Conservation (phyloP, 2,797 vertebrate genomes). For the Borostomias antarcticus region DNA sequence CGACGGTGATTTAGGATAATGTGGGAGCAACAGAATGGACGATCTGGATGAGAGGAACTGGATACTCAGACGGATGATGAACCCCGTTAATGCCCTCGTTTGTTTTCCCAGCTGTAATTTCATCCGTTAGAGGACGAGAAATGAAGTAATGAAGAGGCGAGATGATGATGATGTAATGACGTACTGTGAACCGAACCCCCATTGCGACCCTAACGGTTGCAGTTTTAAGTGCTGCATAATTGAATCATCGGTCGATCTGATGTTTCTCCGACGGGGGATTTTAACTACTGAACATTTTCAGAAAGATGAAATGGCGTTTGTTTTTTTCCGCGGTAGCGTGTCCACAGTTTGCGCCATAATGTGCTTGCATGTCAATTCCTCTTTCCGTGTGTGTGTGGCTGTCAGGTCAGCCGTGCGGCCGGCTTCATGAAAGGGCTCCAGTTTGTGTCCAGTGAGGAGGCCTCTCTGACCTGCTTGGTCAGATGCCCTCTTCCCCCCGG, state of each 20-base stretch:
- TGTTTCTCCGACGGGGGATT: not conserved
- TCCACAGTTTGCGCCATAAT: not conserved
- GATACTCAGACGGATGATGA: too few relatives aligned
- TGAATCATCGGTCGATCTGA: constrained; percentile 4
- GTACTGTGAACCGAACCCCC: not conserved
- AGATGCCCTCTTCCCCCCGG: constrained; percentile 32
- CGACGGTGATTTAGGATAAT: too few relatives aligned
- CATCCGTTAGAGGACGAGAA: too few relatives aligned
- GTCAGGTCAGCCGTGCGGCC: too few relatives aligned
- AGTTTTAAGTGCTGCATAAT: constrained; percentile 10
- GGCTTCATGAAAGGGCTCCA: constrained; percentile 13
- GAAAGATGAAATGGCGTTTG: not conserved
- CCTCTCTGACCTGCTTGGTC: constrained; percentile 28
- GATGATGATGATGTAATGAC: too few relatives aligned
- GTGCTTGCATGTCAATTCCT: not conserved
- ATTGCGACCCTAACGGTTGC: not conserved
- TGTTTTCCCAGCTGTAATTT: too few relatives aligned
- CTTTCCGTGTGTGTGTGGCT: not conserved
- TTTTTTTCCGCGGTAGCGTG: not conserved
- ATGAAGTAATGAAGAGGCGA: too few relatives aligned
- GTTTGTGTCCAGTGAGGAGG: constrained; percentile 27
- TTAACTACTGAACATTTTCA: constrained; percentile 4
- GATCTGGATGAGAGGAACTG: too few relatives aligned
- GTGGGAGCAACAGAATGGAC: too few relatives aligned
- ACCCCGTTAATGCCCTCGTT: too few relatives aligned